Evolutionary conservation across 92 coral and sea anemone genomes (phyloP).

Genomic region (Nematostella vectensis): DNA sequence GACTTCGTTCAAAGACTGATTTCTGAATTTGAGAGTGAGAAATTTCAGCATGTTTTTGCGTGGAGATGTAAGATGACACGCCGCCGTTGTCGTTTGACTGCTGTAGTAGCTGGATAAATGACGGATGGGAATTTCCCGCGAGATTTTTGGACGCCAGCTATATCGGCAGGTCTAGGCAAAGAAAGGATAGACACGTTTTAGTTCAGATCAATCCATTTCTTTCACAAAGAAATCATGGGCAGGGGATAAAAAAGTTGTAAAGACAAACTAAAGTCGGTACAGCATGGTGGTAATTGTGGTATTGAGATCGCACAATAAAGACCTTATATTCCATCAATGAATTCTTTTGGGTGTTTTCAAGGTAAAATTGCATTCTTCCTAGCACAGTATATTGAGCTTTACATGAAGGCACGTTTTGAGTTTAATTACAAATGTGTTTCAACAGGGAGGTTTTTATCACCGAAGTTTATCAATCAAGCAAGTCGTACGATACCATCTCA

Average conservation of each 20-base stretch:
- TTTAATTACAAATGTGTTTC: too few relatives aligned
- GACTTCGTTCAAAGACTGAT: constrained; percentile 98
- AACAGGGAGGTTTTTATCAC: too few relatives aligned
- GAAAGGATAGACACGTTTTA: constrained; percentile 3
- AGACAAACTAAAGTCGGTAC: background rate
- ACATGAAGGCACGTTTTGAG: too few relatives aligned
- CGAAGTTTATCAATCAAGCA: too few relatives aligned
- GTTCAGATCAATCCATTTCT: background rate
- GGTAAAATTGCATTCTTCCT: too few relatives aligned
- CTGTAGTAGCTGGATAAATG: constrained; percentile 26
- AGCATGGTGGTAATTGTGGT: background rate
- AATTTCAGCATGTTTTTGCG: constrained; percentile 81
- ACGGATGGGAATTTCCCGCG: constrained; percentile 77
- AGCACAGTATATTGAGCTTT: too few relatives aligned
- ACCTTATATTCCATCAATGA: background rate
- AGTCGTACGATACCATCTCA: background rate
- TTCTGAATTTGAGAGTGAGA: constrained; percentile 83
- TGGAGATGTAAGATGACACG: constrained; percentile 25
- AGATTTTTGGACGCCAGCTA: constrained; percentile 50
- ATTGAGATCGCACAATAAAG: background rate
- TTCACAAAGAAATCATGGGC: too few relatives aligned
- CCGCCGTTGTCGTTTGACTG: constrained; percentile 19
- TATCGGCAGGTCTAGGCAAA: constrained; percentile 26
- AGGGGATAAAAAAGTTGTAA: background rate
- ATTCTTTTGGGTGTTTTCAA: too few relatives aligned